Percentiles rank a stretch among this genome's conserved stretches.
These are phyloP conservation scores for Pelochelys cantorii DNA, from an alignment of 2,797 vertebrate species.

Conservation along the genomic window DNA sequence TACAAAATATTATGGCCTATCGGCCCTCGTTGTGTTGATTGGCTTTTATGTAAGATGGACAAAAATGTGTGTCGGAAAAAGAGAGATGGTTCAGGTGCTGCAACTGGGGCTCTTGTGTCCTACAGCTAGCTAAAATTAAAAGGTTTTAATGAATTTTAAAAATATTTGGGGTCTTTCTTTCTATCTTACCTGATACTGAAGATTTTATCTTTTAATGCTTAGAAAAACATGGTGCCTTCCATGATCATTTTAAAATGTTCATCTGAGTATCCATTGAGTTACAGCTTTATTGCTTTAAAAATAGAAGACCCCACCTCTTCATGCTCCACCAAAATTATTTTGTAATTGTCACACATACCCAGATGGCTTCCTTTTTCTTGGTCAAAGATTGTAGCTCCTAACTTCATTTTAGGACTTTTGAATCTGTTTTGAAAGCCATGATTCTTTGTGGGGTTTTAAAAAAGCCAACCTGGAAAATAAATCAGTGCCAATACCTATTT, in stretches of 20 bases:
- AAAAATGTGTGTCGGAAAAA: not conserved
- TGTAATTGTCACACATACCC: fast-evolving
- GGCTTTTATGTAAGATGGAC: not conserved
- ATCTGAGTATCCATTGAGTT: not conserved
- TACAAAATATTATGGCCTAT: not conserved
- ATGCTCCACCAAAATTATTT: not conserved
- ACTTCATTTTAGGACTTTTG: not conserved
- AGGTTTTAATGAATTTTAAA: not conserved
- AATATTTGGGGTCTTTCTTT: not conserved
- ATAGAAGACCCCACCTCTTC: not conserved
- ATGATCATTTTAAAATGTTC: not conserved
- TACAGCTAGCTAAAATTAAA: not conserved
- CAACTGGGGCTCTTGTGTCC: not conserved
- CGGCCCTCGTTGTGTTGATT: not conserved
- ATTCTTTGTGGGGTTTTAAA: not conserved
- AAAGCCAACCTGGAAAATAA: not conserved
- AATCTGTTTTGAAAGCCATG: not conserved
- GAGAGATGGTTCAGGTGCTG: not conserved
- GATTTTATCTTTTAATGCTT: not conserved
- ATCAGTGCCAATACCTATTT: not conserved
- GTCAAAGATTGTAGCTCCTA: not conserved
- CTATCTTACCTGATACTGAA: not conserved
- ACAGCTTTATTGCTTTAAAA: not conserved
- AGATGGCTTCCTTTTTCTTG: not conserved
- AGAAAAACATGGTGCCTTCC: not conserved